A percentile compares a stretch with the other conserved stretches of the same genome.
Conservation (phyloP, 2,797 vertebrate species). For the Alcedo atthis region DNA sequence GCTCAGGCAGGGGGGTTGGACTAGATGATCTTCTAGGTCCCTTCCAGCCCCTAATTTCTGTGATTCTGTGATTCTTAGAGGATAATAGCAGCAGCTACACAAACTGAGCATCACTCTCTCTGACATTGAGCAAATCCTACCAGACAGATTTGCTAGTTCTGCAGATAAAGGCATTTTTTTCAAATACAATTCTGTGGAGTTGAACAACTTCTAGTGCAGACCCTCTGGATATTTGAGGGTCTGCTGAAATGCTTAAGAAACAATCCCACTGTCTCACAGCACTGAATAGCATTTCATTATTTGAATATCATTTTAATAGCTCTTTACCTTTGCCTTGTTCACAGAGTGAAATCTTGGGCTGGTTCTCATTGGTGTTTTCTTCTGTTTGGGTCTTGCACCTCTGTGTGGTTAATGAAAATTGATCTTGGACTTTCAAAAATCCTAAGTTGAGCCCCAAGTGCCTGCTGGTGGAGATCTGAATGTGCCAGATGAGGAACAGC, state of each 20-base stretch:
- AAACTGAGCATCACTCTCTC: background rate
- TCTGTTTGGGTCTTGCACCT: background rate
- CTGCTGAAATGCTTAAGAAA: background rate
- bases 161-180: background rate
- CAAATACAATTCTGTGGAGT: background rate
- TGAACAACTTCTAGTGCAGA: background rate
- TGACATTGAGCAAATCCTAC: background rate
- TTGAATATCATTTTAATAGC: background rate
- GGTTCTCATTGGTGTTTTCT: background rate
- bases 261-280: background rate
- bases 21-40: too few species aligned
- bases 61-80: too few species aligned
- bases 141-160: background rate
- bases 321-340: background rate
- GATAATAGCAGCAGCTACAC: background rate
- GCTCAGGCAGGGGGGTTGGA: too few species aligned
- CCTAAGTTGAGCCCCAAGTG: background rate
- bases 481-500: accelerated
- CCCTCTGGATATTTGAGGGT: background rate
- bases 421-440: background rate
- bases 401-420: background rate
- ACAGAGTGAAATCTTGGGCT: background rate
- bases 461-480: background rate
- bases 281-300: background rate
- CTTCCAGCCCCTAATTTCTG: too few species aligned